Evolutionary conservation across 2,888 invertebrate genomes (phyloP), one percentile per base, ranked within the genome.

Genomic region (Philereme transversata): DNA sequence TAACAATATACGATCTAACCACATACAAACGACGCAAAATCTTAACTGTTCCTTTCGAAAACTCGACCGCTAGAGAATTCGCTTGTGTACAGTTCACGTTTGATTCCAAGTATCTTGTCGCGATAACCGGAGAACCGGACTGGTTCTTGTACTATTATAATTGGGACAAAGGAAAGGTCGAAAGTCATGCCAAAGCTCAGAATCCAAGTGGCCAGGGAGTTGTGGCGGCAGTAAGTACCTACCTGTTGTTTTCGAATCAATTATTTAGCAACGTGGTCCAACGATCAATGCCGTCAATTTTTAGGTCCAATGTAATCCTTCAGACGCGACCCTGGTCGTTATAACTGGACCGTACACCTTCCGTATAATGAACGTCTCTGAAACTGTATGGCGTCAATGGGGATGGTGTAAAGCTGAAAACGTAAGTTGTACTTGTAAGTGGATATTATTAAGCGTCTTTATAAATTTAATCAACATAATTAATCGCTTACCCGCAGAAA

Each of bases 81-180:
- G 94, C 95, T 8, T 94, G 95, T 59, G 87, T 97, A 0, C 94
- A 95, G 36, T 98, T 99, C 76, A 96, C 97, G 0, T 95, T 93
- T 64, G 98, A 98, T 81, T 97, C 96, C 3, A 96, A 96, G 79
- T 95, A 95, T 68, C 82, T 99, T 8, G 94, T 96, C 1, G 94
- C 96, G 0, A 94, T 98, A 38, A 96, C 97, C 0, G 96, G 96
- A 4, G 95, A 95, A 64, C 97, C 98, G 0, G 97, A 97, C 81
- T 96, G 96, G 95, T 95, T 94, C 72, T 90, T 97, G 87, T 93
- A 97, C 77, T 95, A 96, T 86, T 96, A 97, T 92, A 95, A 96
- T 79, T 94, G 96, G 95, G 97, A 97, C 73, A 96, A 95, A 79
- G 96, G 96, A 8, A 96, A 96, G 83, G 93, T 97, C 40, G 96